phyloP scores from a whole-genome alignment of 2,888 invertebrate genomes.

The Tortrix viridana region DNA sequence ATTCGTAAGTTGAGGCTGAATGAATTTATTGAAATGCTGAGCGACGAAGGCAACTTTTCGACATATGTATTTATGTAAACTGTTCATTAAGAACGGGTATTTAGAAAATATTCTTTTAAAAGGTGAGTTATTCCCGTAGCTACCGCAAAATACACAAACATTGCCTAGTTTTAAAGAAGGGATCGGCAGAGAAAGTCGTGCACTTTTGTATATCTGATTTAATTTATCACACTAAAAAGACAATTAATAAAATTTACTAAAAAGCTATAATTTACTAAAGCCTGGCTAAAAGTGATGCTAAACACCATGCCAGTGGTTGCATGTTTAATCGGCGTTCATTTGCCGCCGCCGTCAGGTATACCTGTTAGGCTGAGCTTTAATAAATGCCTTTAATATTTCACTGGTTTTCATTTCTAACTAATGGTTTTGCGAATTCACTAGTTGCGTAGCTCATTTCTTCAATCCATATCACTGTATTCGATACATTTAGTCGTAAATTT shows the following conservation, averaged over 20 bases:
- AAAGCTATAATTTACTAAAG: background rate
- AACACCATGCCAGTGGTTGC: conserved; percentile 25
- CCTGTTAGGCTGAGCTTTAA: conserved; percentile 23
- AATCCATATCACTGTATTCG: background rate
- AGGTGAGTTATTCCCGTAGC: no score
- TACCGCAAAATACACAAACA: no score
- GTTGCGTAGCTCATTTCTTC: background rate
- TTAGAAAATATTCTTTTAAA: no score
- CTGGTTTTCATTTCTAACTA: conserved; percentile 13
- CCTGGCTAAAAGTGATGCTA: background rate
- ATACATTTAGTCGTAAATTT: no score
- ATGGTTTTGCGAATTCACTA: conserved; percentile 18
- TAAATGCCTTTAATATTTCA: conserved; percentile 20
- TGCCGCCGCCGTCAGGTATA: conserved; percentile 27
- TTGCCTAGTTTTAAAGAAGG: no score
- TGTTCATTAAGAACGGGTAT: no score
- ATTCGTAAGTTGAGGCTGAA: no score
- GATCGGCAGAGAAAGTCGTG: no score
- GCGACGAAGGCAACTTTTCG: no score
- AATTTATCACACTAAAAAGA: background rate
- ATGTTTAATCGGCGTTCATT: conserved; percentile 30
- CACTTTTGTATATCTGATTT: no score
- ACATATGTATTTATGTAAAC: no score
- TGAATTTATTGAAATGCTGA: no score
- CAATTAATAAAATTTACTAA: background rate